Base-by-base conservation (phyloP, 2,113 vertebrate species). In the Hucho hucho region DNA sequence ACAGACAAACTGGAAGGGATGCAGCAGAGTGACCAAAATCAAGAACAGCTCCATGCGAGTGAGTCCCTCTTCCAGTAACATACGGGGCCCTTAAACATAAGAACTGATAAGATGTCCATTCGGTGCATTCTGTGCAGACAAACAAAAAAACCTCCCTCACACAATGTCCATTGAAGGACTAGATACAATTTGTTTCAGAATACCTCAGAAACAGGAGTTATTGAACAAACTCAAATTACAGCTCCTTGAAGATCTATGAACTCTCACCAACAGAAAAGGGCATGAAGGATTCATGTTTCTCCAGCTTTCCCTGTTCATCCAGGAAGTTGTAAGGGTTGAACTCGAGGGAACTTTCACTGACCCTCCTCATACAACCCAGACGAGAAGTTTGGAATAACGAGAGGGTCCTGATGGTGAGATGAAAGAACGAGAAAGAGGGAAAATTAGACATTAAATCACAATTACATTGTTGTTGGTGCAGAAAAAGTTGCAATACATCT, bases 251-350 rank as follows among this genome's bases (percentile, higher is more conserved):
- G 0, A 9, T 46, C 43, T 46, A 2, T 46, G 28, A 28, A 28
- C 0, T 6, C 25, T 67, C 79, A 95, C 95, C 94, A 87, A 91
- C 84, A 69, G 93, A 95, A 86, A 96, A 96, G 20, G 95, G 94
- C 20, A 96, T n/a, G 81, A 96, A 95, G 68, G 94, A 93, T 1
- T 94, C 93, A 2, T 46, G 88, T 74, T 92, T 95, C 88, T 91
- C 85, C 73, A 96, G 93, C 64, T 46, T 61, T 32, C 92, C 92
- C 0, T 92, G 82, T 0, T 80, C 76, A 18, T 95, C 91, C 64
- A 96, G 92, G 80, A 96, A 96, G 82, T 95, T 93, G 25, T 86
- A 79, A 0, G 94, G 94, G 53, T 92, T 86, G 78, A 96, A 96
- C 2, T 85, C 81, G 78, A 53, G 94, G 94, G 69, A 90, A 90